Evolutionary conservation across 2,888 invertebrate genomes (phyloP).

Genomic region (Pristionchus mayeri): DNA sequence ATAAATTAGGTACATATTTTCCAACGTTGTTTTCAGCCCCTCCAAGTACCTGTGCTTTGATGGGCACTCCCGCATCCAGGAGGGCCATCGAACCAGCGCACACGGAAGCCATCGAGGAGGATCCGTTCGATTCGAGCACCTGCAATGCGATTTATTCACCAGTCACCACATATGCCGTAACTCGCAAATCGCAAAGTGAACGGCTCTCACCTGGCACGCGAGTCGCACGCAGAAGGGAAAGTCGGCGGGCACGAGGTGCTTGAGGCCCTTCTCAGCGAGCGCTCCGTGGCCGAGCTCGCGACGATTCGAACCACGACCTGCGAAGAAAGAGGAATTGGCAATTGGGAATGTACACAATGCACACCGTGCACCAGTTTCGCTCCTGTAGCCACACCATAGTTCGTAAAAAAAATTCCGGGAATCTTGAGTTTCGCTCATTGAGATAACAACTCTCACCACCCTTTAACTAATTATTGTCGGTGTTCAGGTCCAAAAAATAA

Average conservation of each 20-base stretch:
- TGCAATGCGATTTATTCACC: no score
- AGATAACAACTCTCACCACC: no score
- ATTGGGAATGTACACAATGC: neutral
- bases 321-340: no score
- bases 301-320: conserved; percentile 79
- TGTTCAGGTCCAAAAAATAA: no score
- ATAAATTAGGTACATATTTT: neutral
- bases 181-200: neutral
- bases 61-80: conserved; percentile 94
- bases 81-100: conserved; percentile 95
- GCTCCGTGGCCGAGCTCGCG: conserved; percentile 97
- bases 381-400: no score
- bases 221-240: conserved; percentile 92
- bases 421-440: no score
- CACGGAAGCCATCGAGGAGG: conserved; percentile 98
- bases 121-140: conserved; percentile 82
- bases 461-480: no score
- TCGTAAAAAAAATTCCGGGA: no score
- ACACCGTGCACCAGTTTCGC: neutral
- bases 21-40: neutral
- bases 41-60: conserved; percentile 80
- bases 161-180: no score
- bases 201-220: conserved; percentile 67
- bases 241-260: conserved; percentile 87
- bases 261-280: conserved; percentile 90